These are phyloP conservation scores for Hydrozoanthus tunicans DNA, from an alignment of 64 coral and sea anemone species.

Conservation along the genomic window DNA sequence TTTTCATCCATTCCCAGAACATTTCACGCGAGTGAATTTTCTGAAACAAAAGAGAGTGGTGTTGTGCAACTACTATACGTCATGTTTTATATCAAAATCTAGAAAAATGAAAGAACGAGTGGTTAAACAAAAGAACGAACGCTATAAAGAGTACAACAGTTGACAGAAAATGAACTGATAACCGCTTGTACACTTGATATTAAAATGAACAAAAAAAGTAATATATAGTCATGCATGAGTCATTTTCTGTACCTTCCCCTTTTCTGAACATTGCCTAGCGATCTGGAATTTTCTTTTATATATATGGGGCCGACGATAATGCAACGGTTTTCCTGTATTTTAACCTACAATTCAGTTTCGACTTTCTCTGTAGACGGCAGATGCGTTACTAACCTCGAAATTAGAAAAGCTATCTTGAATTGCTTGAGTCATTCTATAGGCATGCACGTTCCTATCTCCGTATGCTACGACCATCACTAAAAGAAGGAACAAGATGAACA, in stretches of 20 bases:
- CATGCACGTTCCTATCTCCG: slow-evolving; percentile 31
- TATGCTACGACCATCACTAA: slow-evolving; percentile 60
- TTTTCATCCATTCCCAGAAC: slow-evolving; percentile 7
- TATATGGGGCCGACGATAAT: no score
- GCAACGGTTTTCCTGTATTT: neutral
- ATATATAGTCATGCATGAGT: no score
- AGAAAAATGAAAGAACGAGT: no score
- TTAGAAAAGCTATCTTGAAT: neutral
- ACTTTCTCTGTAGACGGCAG: neutral
- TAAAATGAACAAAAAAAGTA: no score
- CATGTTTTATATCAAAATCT: no score
- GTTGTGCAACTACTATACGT: neutral
- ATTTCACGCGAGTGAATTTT: neutral
- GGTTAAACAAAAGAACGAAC: no score
- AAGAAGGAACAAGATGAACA: slow-evolving; percentile 52
- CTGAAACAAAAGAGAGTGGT: neutral
- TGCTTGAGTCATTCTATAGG: slow-evolving; percentile 13
- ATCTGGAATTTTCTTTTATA: no score
- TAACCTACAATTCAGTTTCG: neutral
- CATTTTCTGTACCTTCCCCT: no score
- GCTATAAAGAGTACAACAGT: no score
- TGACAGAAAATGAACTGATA: no score
- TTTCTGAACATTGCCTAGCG: no score
- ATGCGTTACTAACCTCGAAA: neutral
- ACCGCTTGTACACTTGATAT: no score